Evolutionary conservation across 2,888 invertebrate genomes (phyloP).

Genomic region (Lepidocyrtoides sp.): DNA sequence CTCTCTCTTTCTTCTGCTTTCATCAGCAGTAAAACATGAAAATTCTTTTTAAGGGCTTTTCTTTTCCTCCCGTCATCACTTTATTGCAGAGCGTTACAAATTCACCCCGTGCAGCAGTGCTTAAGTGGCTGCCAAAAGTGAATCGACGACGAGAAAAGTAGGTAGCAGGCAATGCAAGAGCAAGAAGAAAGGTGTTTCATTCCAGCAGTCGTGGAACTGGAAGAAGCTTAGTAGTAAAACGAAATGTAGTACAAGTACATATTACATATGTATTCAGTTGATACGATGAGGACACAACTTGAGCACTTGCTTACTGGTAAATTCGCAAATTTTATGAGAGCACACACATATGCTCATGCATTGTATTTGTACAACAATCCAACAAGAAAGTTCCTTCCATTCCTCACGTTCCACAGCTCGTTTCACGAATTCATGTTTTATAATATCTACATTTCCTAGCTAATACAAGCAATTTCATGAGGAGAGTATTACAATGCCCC

Average conservation of each 20-base stretch:
- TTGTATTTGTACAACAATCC: constrained; percentile 23
- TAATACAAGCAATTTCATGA: background rate
- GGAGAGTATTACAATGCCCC: background rate
- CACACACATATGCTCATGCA: background rate
- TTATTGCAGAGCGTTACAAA: constrained; percentile 17
- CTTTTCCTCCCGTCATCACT: constrained; percentile 36
- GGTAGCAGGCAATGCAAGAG: background rate
- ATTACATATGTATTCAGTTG: background rate
- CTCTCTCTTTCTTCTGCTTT: constrained; percentile 10
- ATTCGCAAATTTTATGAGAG: constrained; percentile 48
- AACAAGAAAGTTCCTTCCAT: constrained; percentile 4
- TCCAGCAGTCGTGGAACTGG: too few species aligned
- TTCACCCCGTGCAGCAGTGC: background rate
- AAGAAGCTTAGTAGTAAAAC: background rate
- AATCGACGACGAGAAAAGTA: background rate
- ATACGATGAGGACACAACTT: background rate
- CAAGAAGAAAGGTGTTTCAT: background rate
- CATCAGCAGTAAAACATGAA: constrained; percentile 51
- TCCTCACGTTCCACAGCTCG: background rate
- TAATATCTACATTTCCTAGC: background rate
- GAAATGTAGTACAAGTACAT: too few species aligned
- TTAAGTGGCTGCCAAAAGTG: constrained; percentile 14
- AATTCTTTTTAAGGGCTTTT: constrained; percentile 52
- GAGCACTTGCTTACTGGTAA: constrained; percentile 30
- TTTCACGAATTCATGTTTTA: background rate